Percentiles rank a stretch among this genome's conserved stretches.
Evolutionary conservation across 2,113 vertebrate species (phyloP).

Genomic region (Oncorhynchus keta): DNA sequence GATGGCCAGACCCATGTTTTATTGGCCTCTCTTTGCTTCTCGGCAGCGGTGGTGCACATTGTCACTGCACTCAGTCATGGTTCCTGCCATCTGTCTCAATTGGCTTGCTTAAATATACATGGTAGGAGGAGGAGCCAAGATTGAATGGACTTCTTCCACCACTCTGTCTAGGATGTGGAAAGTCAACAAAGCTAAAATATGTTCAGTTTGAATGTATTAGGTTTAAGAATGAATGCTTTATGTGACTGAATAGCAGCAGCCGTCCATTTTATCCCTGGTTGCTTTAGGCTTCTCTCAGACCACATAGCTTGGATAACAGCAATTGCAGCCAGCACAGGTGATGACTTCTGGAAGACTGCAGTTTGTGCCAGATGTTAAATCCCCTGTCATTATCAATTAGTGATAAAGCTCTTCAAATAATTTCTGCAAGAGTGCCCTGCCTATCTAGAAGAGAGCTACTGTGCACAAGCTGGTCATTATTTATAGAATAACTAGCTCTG

Average conservation of each 20-base stretch:
- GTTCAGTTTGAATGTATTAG: neutral
- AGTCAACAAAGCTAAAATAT: neutral
- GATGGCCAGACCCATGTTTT: constrained; percentile 13
- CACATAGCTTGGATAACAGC: neutral
- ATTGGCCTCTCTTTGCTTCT: constrained; percentile 13
- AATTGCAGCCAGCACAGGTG: neutral
- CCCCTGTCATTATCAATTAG: constrained; percentile 20
- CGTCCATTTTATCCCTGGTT: too few relatives aligned
- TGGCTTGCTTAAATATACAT: constrained; percentile 9
- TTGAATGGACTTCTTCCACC: neutral
- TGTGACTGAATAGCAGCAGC: too few relatives aligned
- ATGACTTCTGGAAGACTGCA: neutral
- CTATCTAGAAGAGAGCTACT: constrained; percentile 8
- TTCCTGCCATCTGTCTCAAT: constrained; percentile 18
- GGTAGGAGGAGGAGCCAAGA: neutral
- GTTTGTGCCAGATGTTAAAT: constrained; percentile 33
- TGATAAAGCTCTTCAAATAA: constrained; percentile 9
- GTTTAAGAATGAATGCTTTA: too few relatives aligned
- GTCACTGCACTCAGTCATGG: neutral
- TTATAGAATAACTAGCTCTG: constrained; percentile 7
- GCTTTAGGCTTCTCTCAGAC: too few relatives aligned
- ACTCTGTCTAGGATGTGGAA: neutral
- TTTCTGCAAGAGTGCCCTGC: constrained; percentile 7
- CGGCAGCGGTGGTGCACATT: constrained; percentile 1
- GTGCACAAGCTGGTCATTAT: constrained; percentile 27